Evolutionary conservation across 2,888 invertebrate genomes (phyloP).

Genomic region (Eucera pruinosa): DNA sequence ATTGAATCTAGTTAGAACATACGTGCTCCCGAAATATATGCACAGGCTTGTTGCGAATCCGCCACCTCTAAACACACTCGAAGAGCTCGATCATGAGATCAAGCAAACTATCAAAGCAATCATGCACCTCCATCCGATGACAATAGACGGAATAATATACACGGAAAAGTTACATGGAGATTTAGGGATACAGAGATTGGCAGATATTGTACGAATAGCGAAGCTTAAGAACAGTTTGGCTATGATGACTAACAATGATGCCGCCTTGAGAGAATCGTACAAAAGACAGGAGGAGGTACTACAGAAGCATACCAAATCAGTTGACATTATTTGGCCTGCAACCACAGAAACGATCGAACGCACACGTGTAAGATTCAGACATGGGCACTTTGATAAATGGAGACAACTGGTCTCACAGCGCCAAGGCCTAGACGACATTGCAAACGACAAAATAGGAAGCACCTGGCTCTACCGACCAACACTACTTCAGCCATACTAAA

Average conservation of each 20-base stretch:
- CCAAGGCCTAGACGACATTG: constrained; percentile 15
- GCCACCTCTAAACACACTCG: background rate
- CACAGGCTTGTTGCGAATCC: too few species aligned
- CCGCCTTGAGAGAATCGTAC: accelerated
- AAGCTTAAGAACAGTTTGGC: background rate
- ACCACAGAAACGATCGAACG: too few species aligned
- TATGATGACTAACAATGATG: background rate
- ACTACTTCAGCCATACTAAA: background rate
- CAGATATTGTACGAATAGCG: too few species aligned
- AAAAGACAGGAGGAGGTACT: background rate
- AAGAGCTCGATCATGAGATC: background rate
- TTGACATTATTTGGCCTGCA: background rate
- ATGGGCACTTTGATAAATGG: background rate
- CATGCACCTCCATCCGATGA: background rate
- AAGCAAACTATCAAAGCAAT: background rate
- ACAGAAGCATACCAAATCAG: background rate
- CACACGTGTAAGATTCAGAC: background rate
- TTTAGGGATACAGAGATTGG: too few species aligned
- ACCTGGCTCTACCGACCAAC: background rate
- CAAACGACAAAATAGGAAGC: background rate
- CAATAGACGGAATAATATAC: background rate
- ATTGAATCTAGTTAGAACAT: background rate
- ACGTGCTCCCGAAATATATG: too few species aligned
- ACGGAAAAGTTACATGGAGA: background rate
- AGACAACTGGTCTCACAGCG: constrained; percentile 17